A percentile compares a stretch with the other conserved stretches of the same genome.
These are phyloP conservation scores for Pristionchus exspectatus DNA, from an alignment of 2,888 invertebrate species.

Conservation along the genomic window DNA sequence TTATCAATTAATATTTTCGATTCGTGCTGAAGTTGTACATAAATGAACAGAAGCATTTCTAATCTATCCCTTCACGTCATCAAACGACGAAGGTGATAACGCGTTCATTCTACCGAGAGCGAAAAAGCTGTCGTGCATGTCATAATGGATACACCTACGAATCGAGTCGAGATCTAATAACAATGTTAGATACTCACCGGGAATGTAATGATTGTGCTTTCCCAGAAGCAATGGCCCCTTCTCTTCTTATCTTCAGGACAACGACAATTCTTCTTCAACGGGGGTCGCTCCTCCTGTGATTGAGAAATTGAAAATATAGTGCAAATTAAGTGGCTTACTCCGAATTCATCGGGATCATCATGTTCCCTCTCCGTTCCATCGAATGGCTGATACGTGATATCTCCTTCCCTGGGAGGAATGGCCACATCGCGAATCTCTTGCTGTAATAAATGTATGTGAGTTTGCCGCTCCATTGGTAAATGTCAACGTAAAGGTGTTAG, in stretches of 20 bases:
- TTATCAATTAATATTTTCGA: background rate
- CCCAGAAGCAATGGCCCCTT: background rate
- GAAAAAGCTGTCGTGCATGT: background rate
- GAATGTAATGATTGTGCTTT: background rate
- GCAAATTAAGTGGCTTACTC: background rate
- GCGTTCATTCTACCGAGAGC: background rate
- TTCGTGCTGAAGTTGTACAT: background rate
- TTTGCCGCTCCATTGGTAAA: no score
- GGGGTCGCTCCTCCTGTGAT: background rate
- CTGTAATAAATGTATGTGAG: background rate
- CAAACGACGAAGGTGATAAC: background rate
- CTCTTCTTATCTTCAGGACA: background rate
- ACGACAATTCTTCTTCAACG: background rate
- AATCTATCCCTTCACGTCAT: background rate
- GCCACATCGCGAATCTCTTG: background rate
- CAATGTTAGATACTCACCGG: background rate
- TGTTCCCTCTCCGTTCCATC: background rate
- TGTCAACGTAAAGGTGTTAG: no score
- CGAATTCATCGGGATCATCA: background rate
- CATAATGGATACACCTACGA: no score
- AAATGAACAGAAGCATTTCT: no score
- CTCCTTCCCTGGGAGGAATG: background rate
- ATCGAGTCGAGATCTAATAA: background rate
- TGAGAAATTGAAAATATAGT: background rate
- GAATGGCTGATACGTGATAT: background rate